Evolutionary conservation across 2,888 invertebrate species (phyloP).

Genomic region (Atherix ibis): DNA sequence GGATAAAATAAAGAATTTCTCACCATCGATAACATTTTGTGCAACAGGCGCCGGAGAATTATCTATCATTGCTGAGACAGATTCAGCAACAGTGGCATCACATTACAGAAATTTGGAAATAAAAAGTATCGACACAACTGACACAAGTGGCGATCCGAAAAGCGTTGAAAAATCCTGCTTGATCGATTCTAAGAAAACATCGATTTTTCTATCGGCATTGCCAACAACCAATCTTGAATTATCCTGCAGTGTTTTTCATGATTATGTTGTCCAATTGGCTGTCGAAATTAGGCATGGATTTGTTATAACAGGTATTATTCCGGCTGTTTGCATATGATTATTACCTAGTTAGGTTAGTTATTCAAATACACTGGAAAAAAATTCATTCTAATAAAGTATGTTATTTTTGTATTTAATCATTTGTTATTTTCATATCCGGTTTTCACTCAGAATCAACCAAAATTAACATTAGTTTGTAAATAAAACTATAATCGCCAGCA

Average conservation of each 20-base stretch:
- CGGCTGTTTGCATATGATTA: slow-evolving; percentile 39
- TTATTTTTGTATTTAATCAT: no score
- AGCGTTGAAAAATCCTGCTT: slow-evolving; percentile 36
- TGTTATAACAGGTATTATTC: slow-evolving; percentile 65
- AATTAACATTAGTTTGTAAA: no score
- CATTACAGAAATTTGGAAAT: slow-evolving; percentile 60
- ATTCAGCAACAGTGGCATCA: slow-evolving; percentile 64
- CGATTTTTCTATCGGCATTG: slow-evolving; percentile 64
- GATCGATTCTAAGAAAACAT: slow-evolving; percentile 64
- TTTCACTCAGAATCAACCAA: no score
- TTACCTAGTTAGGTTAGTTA: no score
- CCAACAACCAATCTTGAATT: slow-evolving; percentile 57
- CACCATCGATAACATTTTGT: slow-evolving; percentile 50
- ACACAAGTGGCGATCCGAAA: slow-evolving; percentile 8
- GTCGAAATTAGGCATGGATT: slow-evolving; percentile 58
- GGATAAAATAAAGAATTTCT: slow-evolving; percentile 70
- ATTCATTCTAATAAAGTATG: no score
- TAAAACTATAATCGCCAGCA: no score
- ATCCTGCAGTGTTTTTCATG: slow-evolving; percentile 60
- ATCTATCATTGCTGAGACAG: slow-evolving; percentile 60
- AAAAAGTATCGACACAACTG: slow-evolving; percentile 21
- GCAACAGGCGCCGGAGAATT: slow-evolving; percentile 57
- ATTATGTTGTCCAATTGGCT: slow-evolving; percentile 56
- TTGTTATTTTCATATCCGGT: no score
- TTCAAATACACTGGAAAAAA: no score